Conservation (phyloP, 2,888 invertebrate genomes). For the Euspilapteryx auroguttella region DNA sequence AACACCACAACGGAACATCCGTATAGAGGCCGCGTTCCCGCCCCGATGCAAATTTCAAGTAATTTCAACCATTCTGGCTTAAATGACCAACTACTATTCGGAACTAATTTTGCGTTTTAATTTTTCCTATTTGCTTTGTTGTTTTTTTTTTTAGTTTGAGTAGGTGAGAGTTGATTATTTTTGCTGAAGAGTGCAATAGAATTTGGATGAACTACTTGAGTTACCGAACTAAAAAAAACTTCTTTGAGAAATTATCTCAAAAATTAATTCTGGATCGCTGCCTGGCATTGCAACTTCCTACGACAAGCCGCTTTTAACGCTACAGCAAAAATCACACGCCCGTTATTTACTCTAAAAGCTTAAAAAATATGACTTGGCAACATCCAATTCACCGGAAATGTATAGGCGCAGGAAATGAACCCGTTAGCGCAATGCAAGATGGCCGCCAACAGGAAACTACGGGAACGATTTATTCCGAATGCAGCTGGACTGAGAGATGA, state of each 20-base stretch:
- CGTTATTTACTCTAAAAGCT: background rate
- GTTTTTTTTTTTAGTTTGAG: too few species aligned
- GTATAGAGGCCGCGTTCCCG: too few species aligned
- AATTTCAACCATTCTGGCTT: conserved; percentile 28
- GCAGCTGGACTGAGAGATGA: conserved; percentile 19
- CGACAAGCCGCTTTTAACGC: too few species aligned
- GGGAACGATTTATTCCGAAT: conserved; percentile 32
- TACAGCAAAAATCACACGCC: too few species aligned
- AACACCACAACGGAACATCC: too few species aligned
- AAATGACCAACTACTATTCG: conserved; percentile 15
- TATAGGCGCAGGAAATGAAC: conserved; percentile 60
- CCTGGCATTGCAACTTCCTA: too few species aligned
- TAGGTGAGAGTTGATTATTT: too few species aligned
- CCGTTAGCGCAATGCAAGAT: conserved; percentile 55
- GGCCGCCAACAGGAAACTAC: conserved; percentile 28
- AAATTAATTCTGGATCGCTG: too few species aligned
- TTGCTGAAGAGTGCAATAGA: too few species aligned
- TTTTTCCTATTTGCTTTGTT: conserved; percentile 9
- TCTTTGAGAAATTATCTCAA: too few species aligned
- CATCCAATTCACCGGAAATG: conserved; percentile 45
- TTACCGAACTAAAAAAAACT: too few species aligned
- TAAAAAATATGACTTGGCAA: conserved; percentile 46
- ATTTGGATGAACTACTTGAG: too few species aligned
- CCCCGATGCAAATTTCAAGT: conserved; percentile 18
- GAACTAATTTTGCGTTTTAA: conserved; percentile 10